Evolutionary conservation across 2,797 vertebrate species (phyloP).

Genomic region (Rhynchonycteris naso): DNA sequence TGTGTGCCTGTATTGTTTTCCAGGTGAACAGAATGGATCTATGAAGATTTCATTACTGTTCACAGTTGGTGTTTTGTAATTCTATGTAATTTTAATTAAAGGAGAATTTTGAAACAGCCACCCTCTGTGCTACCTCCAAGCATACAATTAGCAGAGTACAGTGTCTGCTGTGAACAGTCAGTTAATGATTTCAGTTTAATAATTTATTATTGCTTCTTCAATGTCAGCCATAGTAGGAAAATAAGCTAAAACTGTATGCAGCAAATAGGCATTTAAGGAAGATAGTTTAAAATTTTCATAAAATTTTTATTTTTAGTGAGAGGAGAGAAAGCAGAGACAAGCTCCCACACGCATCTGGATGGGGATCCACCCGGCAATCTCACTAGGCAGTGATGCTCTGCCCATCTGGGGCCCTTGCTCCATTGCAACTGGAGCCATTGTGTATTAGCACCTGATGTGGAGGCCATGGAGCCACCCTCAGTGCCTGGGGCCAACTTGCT

Average conservation of each 20-base stretch:
- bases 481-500: too few relatives aligned
- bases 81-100: constrained; percentile 93
- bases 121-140: constrained; percentile 88
- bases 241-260: constrained; percentile 48
- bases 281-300: constrained; percentile 7
- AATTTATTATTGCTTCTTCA: constrained; percentile 87
- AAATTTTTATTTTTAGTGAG: too few relatives aligned
- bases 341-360: too few relatives aligned
- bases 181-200: constrained; percentile 87
- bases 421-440: too few relatives aligned
- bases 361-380: too few relatives aligned
- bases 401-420: too few relatives aligned
- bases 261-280: constrained; percentile 56
- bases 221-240: constrained; percentile 67
- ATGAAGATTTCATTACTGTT: constrained; percentile 86
- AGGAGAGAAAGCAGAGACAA: too few relatives aligned
- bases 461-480: too few relatives aligned
- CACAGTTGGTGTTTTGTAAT: constrained; percentile 88
- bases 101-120: constrained; percentile 88
- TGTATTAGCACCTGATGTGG: too few relatives aligned
- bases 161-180: constrained; percentile 87
- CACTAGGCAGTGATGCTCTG: too few relatives aligned
- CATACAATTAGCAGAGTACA: constrained; percentile 89
- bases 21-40: constrained; percentile 82
- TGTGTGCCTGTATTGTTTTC: constrained; percentile 79